Conservation (phyloP, 2,113 vertebrate genomes). For the Syngnathus typhle region DNA sequence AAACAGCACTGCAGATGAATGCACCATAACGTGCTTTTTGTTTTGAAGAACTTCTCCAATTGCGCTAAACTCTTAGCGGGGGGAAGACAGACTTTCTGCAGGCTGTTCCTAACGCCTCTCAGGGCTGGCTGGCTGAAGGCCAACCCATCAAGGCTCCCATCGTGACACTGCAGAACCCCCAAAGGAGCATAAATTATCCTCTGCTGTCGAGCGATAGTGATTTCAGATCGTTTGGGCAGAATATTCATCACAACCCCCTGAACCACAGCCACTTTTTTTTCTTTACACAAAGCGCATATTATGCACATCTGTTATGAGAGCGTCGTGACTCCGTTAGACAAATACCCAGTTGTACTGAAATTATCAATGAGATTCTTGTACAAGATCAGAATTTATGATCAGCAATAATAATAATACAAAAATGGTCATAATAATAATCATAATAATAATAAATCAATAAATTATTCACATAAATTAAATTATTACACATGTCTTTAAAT, state of each 20-base stretch:
- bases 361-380: not conserved
- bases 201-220: slow-evolving; percentile 39
- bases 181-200: slow-evolving; percentile 41
- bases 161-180: slow-evolving; percentile 27
- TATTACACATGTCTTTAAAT: too few species aligned
- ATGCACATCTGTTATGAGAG: not conserved
- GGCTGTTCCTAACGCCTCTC: slow-evolving; percentile 15
- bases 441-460: too few species aligned
- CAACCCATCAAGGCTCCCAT: slow-evolving; percentile 19
- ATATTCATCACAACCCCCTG: slow-evolving; percentile 19
- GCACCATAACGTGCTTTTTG: slow-evolving; percentile 30
- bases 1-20: slow-evolving; percentile 10
- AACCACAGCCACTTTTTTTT: slow-evolving; percentile 14
- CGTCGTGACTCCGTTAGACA: not conserved
- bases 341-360: not conserved
- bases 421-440: too few species aligned
- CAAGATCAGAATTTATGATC: not conserved
- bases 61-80: slow-evolving; percentile 17
- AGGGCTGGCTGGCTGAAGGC: slow-evolving; percentile 14
- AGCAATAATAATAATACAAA: not conserved
- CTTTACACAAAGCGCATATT: not conserved
- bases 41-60: slow-evolving; percentile 19
- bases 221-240: slow-evolving; percentile 26
- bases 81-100: slow-evolving; percentile 21
- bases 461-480: too few species aligned